phyloP scores from a whole-genome alignment of 1,140 invertebrate genomes.

The Theocolax elegans region DNA sequence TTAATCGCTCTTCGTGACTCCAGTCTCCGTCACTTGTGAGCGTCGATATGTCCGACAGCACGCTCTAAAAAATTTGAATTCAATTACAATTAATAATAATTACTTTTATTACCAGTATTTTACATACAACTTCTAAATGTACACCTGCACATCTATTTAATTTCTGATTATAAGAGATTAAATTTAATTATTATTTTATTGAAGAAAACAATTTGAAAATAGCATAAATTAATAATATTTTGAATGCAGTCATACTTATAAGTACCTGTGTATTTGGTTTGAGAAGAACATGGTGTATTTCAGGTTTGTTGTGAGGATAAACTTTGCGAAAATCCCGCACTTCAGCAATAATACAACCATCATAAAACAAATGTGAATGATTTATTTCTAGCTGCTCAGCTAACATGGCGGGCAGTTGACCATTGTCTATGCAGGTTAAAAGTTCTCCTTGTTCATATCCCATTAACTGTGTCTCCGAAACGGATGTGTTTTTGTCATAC shows the following conservation, averaged over 20 bases:
- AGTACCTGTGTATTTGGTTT: conserved; percentile 86
- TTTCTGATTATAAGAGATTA: not conserved
- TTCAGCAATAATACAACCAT: conserved; percentile 91
- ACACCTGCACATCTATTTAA: too few relatives aligned
- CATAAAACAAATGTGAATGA: conserved; percentile 87
- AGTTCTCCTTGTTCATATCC: conserved; percentile 82
- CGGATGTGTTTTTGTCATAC: conserved; percentile 53
- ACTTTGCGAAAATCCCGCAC: conserved; percentile 87
- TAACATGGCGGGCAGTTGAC: conserved; percentile 86
- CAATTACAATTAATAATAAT: too few relatives aligned
- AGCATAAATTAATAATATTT: too few relatives aligned
- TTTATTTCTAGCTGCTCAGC: conserved; percentile 85
- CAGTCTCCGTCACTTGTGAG: conserved; percentile 76
- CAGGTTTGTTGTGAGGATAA: conserved; percentile 76
- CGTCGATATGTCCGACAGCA: conserved; percentile 79
- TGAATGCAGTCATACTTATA: too few relatives aligned
- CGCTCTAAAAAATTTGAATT: conserved; percentile 73
- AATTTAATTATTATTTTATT: too few relatives aligned
- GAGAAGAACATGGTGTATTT: conserved; percentile 87
- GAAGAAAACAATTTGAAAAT: too few relatives aligned
- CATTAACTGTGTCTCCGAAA: conserved; percentile 80
- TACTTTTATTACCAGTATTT: too few relatives aligned
- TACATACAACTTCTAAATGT: too few relatives aligned
- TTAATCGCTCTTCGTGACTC: conserved; percentile 81
- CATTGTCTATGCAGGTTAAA: conserved; percentile 83